Percentiles rank a stretch among this genome's conserved stretches.
These are phyloP conservation scores for Ptychoptera albimana DNA, from an alignment of 2,888 invertebrate genomes.

Conservation along the genomic window DNA sequence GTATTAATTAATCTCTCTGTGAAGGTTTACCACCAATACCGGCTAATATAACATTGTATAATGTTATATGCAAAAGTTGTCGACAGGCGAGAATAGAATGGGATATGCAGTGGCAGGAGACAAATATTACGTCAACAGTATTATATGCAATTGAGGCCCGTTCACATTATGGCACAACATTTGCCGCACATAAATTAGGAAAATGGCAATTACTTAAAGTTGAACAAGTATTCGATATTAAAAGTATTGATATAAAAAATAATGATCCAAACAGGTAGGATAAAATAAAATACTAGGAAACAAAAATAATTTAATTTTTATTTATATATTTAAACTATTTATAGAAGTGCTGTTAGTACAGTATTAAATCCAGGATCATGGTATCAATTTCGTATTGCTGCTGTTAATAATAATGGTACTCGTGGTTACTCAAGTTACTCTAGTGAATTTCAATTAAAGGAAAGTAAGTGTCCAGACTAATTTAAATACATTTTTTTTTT, in stretches of 20 bases:
- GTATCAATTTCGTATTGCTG: constrained; percentile 66
- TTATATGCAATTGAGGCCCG: constrained; percentile 52
- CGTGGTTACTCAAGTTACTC: constrained; percentile 52
- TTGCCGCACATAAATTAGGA: constrained; percentile 44
- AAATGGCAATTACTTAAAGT: constrained; percentile 38
- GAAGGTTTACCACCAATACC: constrained; percentile 47
- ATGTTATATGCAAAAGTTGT: constrained; percentile 24
- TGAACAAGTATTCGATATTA: constrained; percentile 22
- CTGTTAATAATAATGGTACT: constrained; percentile 54
- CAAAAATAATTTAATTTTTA: constrained; percentile 12
- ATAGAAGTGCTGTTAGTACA: constrained; percentile 24
- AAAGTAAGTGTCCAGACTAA: constrained; percentile 19
- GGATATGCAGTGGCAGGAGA: constrained; percentile 7
- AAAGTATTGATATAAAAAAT: constrained; percentile 8
- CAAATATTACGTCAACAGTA: constrained; percentile 15
- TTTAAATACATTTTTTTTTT: too few relatives aligned
- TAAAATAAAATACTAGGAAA: constrained; percentile 5
- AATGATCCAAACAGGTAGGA: background rate
- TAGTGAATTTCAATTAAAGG: constrained; percentile 35
- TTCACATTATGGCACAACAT: constrained; percentile 50
- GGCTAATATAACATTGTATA: constrained; percentile 39
- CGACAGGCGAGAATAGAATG: constrained; percentile 9
- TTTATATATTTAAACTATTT: constrained; percentile 4
- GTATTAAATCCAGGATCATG: constrained; percentile 45
- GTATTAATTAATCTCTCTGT: constrained; percentile 12